Percentiles rank a stretch among this genome's conserved stretches.
Conservation (phyloP, 2,113 vertebrate species). For the Solea senegalensis region DNA sequence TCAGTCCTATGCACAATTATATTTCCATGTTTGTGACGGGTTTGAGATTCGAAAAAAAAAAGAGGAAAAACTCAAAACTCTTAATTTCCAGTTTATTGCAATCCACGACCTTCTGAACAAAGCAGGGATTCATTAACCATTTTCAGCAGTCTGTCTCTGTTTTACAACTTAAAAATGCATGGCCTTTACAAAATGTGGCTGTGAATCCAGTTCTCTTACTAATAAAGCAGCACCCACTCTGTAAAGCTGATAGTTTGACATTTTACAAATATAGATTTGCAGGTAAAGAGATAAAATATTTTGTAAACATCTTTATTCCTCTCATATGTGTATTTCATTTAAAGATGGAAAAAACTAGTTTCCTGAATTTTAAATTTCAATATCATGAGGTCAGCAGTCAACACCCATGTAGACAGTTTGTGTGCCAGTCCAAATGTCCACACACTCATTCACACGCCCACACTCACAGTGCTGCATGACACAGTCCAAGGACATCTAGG, state of each 20-base stretch:
- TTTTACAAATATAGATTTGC: constrained; percentile 54
- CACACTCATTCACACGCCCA: not conserved
- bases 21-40: not conserved
- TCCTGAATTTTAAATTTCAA: constrained; percentile 33
- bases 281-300: constrained; percentile 53
- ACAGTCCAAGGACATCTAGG: constrained; percentile 24
- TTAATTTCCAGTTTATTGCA: constrained; percentile 81
- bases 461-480: constrained; percentile 25
- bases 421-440: not conserved
- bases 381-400: constrained; percentile 19
- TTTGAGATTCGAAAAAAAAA: not conserved
- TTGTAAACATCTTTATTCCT: constrained; percentile 67
- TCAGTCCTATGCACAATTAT: not conserved
- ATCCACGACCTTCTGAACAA: constrained; percentile 63
- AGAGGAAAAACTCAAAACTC: constrained; percentile 30
- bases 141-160: constrained; percentile 26
- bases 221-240: constrained; percentile 49
- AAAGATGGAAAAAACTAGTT: constrained; percentile 35
- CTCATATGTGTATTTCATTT: constrained; percentile 9
- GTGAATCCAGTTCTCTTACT: constrained; percentile 55
- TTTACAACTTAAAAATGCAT: constrained; percentile 30
- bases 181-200: constrained; percentile 47
- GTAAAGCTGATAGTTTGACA: constrained; percentile 39
- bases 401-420: not conserved
- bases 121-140: constrained; percentile 47